phyloP scores from a whole-genome alignment of 2,113 vertebrate genomes.

The Petrocephalus zakoni region DNA sequence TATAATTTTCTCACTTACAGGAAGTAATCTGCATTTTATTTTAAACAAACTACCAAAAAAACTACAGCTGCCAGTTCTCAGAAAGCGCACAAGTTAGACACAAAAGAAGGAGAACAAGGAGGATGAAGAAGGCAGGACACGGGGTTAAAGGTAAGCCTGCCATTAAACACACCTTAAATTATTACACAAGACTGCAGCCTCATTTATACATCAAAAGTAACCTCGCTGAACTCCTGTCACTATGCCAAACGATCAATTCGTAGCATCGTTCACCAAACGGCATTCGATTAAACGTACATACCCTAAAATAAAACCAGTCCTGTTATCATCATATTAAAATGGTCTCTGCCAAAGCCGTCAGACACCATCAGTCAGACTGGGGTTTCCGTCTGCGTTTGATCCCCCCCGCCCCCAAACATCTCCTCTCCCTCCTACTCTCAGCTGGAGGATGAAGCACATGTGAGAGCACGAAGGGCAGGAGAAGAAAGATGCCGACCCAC shows the following conservation, averaged over 20 bases:
- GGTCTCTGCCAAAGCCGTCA: not conserved
- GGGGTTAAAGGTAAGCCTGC: not conserved
- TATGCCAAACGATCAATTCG: not conserved
- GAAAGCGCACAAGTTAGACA: not conserved
- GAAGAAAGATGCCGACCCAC: conserved; percentile 14
- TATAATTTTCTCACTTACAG: not conserved
- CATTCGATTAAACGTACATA: not conserved
- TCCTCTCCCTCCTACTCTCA: not conserved
- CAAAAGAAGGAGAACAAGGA: not conserved
- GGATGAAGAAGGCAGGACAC: not conserved
- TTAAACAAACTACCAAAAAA: not conserved
- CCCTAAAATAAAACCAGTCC: not conserved
- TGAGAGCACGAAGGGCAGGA: not conserved
- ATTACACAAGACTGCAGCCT: not conserved
- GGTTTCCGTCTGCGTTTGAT: not conserved
- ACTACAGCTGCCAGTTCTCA: not conserved
- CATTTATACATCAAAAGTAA: not conserved
- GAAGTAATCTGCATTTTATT: not conserved
- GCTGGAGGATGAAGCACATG: not conserved
- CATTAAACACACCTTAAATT: not conserved
- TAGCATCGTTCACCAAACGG: not conserved
- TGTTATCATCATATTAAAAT: not conserved
- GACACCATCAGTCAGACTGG: conserved; percentile 1
- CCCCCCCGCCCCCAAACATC: not conserved
- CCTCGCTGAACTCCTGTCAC: not conserved